phyloP scores from a whole-genome alignment of 1,140 invertebrate species.

The Diorhabda sublineata region DNA sequence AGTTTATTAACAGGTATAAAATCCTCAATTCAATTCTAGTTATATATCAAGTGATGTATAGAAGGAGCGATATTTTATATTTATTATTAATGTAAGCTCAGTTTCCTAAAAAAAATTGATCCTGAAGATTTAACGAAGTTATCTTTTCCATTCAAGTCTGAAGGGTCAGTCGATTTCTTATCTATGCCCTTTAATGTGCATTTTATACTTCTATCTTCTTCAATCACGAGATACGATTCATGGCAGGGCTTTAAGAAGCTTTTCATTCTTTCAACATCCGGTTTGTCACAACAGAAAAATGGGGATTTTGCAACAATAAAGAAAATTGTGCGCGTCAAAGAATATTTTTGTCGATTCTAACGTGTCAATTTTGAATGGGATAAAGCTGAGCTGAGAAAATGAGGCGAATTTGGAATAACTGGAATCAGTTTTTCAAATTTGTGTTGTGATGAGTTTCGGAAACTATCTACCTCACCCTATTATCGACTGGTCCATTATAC shows the following conservation, averaged over 20 bases:
- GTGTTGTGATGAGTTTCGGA: too few species aligned
- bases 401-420: neutral
- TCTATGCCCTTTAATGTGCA: constrained; percentile 17
- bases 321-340: constrained; percentile 8
- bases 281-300: constrained; percentile 14
- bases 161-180: constrained; percentile 19
- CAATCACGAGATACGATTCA: constrained; percentile 19
- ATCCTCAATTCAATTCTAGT: too few species aligned
- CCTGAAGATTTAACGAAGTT: neutral
- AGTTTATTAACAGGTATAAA: too few species aligned
- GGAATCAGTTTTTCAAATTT: too few species aligned
- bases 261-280: constrained; percentile 14
- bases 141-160: neutral
- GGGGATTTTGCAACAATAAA: constrained; percentile 14
- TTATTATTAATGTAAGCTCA: too few species aligned
- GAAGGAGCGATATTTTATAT: too few species aligned
- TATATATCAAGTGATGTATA: too few species aligned
- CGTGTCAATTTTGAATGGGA: neutral
- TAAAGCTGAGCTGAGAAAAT: neutral
- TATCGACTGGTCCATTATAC: too few species aligned
- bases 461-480: too few species aligned
- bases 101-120: neutral
- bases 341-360: constrained; percentile 10
- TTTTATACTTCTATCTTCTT: constrained; percentile 18
- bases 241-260: constrained; percentile 12